Evolutionary conservation across 2,113 vertebrate species (phyloP), one percentile per base, ranked within the genome.

Genomic region (Machaerirhynchus nigripectus): DNA sequence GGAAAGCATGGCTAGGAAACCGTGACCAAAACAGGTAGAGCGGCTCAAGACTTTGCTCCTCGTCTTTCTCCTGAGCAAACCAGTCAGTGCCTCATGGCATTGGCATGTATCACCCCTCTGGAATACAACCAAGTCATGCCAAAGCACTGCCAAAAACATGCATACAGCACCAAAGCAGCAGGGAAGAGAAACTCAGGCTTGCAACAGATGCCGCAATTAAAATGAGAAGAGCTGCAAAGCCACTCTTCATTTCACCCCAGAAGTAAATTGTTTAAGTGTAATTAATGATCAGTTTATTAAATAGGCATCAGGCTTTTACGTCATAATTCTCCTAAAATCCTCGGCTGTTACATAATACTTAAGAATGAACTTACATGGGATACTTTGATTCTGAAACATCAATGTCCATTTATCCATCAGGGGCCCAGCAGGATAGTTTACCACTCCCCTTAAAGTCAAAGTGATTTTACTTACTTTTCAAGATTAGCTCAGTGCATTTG

Each of bases 261-360:
- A 89, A 93, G 55, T 73, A 92, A 96, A 96, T 28, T 95, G 81
- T 65, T 88, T n/a, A 96, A 84, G 47, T 87, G 75, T 77, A 97
- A 90, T 97, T 97, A 97, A 93, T 68, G 64, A 96, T 52, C 82
- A 61, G 59, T 96, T 96, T 97, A 96, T 84, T 93, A 93, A 97
- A 96, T 27, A 96, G 87, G 37, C 71, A 90, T 64, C 81, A 70
- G 49, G 87, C 49, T 87, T 88, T 95, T 90, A 90, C 49, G 1
- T 96, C 90, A 94, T 94, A 96, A 94, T 90, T 92, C 93, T 94
- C 68, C 81, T 89, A 90, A 97, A 92, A 81, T 73, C 95, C 87
- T 82, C 67, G 2, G 47, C 57, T 69, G 67, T 97, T 97, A 95
- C 42, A 91, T 92, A 97, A 97, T 63, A 87, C 2, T 2, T 39